Evolutionary conservation across 2,113 vertebrate species (phyloP).

Genomic region (Tinamus guttatus): DNA sequence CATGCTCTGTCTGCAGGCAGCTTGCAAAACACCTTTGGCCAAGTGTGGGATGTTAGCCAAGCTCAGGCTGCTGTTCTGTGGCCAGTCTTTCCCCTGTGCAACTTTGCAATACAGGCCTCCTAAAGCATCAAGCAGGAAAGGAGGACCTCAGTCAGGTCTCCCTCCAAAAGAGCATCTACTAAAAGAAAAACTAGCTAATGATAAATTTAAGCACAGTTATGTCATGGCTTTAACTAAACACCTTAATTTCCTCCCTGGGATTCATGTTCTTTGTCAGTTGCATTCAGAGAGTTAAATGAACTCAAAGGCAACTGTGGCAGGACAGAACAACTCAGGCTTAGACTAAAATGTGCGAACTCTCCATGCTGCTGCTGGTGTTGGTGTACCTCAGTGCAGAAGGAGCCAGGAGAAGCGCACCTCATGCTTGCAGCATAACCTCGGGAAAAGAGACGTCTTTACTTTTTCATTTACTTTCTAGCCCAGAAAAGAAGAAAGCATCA

Average conservation of each 20-base stretch:
- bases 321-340: neutral
- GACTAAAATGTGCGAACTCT: neutral
- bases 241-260: neutral
- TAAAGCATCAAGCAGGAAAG: neutral
- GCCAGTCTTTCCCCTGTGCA: neutral
- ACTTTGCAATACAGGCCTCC: neutral
- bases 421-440: fast-evolving
- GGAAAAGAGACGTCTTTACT: neutral
- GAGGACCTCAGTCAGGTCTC: neutral
- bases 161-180: neutral
- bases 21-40: neutral
- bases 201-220: neutral
- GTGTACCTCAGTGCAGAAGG: neutral
- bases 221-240: neutral
- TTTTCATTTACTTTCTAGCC: neutral
- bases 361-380: neutral
- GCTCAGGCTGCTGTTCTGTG: neutral
- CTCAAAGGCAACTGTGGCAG: neutral
- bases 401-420: neutral
- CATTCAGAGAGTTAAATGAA: neutral
- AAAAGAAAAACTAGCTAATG: neutral
- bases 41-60: neutral
- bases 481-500: neutral
- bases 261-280: neutral
- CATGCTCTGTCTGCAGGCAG: neutral